Evolutionary conservation across 2,888 invertebrate species (phyloP).

Genomic region (Hydroisotoma schaefferi): DNA sequence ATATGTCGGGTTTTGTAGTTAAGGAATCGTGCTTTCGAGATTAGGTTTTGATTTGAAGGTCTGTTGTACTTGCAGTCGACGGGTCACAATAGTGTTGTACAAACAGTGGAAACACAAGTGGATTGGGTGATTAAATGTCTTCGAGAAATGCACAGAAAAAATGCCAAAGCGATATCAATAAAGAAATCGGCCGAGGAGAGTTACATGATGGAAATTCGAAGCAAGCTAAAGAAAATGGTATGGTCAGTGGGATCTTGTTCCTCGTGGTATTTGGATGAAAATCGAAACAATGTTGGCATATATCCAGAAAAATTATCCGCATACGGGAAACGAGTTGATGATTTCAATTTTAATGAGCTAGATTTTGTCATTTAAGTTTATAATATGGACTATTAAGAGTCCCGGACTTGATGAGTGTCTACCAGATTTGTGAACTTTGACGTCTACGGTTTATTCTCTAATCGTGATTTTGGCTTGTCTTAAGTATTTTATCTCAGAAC

Average conservation of each 20-base stretch:
- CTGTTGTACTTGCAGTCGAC: constrained; percentile 6
- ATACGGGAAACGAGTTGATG: not conserved
- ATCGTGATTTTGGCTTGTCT: too few species aligned
- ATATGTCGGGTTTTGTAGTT: not conserved
- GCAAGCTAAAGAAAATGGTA: not conserved
- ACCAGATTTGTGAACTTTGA: too few species aligned
- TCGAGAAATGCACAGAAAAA: constrained; percentile 1
- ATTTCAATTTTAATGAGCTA: not conserved
- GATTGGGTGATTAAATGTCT: constrained; percentile 2
- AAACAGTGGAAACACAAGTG: constrained; percentile 12
- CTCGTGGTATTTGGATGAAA: constrained; percentile 10
- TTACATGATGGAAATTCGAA: constrained; percentile 4
- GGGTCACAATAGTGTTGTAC: constrained; percentile 8
- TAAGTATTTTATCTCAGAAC: too few species aligned
- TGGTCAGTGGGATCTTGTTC: constrained; percentile 2
- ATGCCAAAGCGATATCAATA: not conserved
- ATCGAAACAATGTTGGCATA: not conserved
- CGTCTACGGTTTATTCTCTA: too few species aligned
- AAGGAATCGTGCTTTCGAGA: not conserved
- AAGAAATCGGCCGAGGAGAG: not conserved
- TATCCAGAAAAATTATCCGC: not conserved
- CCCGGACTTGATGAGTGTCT: too few species aligned
- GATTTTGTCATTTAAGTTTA: too few species aligned
- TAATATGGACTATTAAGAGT: too few species aligned
- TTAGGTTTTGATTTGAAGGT: not conserved